Evolutionary conservation across 2,113 vertebrate species (phyloP).

Genomic region (Vulpes vulpes): DNA sequence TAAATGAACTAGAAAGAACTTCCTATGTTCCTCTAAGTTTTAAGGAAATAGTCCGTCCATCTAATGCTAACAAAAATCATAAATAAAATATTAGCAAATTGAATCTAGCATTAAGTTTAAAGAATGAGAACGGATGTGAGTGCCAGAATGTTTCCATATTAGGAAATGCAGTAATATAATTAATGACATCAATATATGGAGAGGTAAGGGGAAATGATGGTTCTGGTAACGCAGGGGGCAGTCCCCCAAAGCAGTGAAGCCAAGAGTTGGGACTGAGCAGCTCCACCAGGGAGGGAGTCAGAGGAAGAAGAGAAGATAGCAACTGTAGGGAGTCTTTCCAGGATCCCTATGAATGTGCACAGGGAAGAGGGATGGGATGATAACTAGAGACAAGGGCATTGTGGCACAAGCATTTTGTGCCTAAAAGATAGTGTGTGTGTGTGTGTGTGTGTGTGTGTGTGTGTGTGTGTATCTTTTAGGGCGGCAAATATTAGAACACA

Average conservation of each 20-base stretch:
- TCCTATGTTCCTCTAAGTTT: slow-evolving; percentile 38
- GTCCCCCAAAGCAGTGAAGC: background rate
- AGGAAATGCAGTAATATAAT: slow-evolving; percentile 56
- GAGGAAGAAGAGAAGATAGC: background rate
- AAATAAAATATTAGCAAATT: slow-evolving; percentile 63
- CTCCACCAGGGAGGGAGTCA: background rate
- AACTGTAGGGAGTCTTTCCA: background rate
- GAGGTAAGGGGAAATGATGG: slow-evolving; percentile 3
- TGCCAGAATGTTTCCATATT: slow-evolving; percentile 5
- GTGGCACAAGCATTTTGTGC: background rate
- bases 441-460: background rate
- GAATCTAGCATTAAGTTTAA: slow-evolving; percentile 43
- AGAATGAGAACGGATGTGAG: slow-evolving; percentile 33
- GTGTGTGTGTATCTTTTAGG: background rate
- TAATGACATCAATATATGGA: slow-evolving; percentile 11
- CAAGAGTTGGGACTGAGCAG: background rate
- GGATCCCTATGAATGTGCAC: background rate
- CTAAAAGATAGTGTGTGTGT: background rate
- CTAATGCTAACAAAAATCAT: slow-evolving; percentile 50
- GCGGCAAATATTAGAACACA: background rate
- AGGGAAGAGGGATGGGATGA: background rate
- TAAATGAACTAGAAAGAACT: slow-evolving; percentile 53
- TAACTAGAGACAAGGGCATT: background rate
- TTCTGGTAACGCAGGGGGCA: background rate
- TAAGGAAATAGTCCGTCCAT: slow-evolving; percentile 47